Conservation (phyloP, 2,888 invertebrate genomes). For the Protophormia terraenovae region DNA sequence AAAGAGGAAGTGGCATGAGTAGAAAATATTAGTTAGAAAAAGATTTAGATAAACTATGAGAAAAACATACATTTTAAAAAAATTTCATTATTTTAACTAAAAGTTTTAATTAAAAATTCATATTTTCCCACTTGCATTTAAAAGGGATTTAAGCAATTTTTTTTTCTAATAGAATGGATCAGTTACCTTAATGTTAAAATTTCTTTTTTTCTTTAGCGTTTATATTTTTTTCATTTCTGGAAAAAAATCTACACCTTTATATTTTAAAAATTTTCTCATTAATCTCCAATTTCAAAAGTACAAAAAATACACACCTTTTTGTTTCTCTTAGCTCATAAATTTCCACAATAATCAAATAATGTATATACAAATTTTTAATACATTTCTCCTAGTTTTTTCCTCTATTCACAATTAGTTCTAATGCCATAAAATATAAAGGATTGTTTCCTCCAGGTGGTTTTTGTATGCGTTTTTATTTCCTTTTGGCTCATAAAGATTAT, state of each 20-base stretch:
- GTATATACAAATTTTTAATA: conserved; percentile 35
- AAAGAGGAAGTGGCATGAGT: neutral
- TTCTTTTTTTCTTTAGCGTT: too few species aligned
- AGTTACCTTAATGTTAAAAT: too few species aligned
- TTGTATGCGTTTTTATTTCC: neutral
- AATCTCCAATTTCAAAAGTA: neutral
- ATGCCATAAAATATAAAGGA: neutral
- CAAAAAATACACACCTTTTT: conserved; percentile 32
- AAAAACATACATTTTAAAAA: too few species aligned
- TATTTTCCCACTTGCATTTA: too few species aligned
- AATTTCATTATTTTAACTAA: too few species aligned
- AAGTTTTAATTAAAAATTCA: too few species aligned
- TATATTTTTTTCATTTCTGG: too few species aligned
- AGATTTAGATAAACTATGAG: too few species aligned
- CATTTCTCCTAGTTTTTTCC: neutral
- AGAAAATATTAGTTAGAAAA: neutral
- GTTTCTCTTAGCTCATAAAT: conserved; percentile 14
- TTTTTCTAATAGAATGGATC: too few species aligned
- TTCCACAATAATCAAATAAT: conserved; percentile 10
- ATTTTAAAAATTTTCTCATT: too few species aligned
- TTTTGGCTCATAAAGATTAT: conserved; percentile 42
- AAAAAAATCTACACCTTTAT: too few species aligned
- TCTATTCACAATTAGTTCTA: neutral
- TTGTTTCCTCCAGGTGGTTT: neutral
- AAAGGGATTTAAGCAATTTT: too few species aligned